Base-by-base conservation (phyloP, 2,888 invertebrate genomes). In the Diarsia mendica region DNA sequence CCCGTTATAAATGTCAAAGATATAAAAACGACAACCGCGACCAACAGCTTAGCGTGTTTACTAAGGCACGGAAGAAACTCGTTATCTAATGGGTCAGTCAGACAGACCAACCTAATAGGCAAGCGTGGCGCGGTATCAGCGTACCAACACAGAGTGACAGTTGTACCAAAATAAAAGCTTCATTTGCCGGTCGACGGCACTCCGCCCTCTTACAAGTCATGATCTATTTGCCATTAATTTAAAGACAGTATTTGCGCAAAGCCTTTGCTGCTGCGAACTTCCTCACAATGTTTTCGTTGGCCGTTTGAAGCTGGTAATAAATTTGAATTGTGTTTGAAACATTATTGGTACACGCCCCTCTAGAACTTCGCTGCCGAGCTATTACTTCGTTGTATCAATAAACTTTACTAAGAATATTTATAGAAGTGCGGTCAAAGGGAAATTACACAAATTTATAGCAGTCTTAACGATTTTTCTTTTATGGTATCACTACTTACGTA, bases 221-320 rank as follows among this genome's bases (percentile, higher is more conserved):
- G 83, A 83, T 79, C 69, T 73, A 79, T 79, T 83, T 79, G 63
- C 79, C 58, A 79, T 71, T 79, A 58, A 82, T 60, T 68, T 73
- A 63, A 68, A 73, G 67, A 83, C 70, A 68, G 71, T 76, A 83
- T 72, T 83, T 75, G 69, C 60, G 71, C 61, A 70, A 79, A 72
- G 72, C 58, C 60, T 79, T 83, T 83, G 83, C 64, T 73, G 75
- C 65, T 65, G 61, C 51, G 20, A 83, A 79, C 72, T 84, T 78
- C 75, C 75, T 73, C 61, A 51, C 77, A 72, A 67, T 81, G 84
- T 84, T 84, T 84, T 80, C 84, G 70, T 80, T 83, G 72, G 84
- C 73, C 74, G 81, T 81, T 78, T 78, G 71, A 84, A 84, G 68
- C 70, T 48, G 75, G 81, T 69, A 77, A 84, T 84, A 84, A 84